A percentile compares a stretch with the other conserved stretches of the same genome.
phyloP scores from a whole-genome alignment of 2,113 vertebrate genomes.

The Stigmatopora argus region DNA sequence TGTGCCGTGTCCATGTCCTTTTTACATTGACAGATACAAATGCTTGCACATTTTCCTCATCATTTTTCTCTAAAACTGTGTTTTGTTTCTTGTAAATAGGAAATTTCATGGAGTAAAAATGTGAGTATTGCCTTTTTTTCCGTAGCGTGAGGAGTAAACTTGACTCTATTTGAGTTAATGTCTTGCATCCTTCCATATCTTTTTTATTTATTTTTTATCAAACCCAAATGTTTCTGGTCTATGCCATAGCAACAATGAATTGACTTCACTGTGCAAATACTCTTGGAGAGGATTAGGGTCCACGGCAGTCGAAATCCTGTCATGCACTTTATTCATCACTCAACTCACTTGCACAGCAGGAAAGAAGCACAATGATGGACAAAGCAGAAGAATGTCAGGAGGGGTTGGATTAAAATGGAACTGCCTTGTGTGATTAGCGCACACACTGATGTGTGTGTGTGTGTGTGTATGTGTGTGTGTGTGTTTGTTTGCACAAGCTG shows the following conservation, averaged over 20 bases:
- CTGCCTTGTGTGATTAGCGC: slow-evolving; percentile 22
- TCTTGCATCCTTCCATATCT: too few relatives aligned
- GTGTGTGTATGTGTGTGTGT: slow-evolving; percentile 12
- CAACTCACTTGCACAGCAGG: neutral
- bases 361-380: neutral
- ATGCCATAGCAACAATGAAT: neutral
- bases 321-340: neutral
- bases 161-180: too few relatives aligned
- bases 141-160: too few relatives aligned
- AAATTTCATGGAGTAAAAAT: too few relatives aligned
- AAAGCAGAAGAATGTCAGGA: slow-evolving; percentile 14
- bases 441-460: slow-evolving; percentile 20
- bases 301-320: neutral
- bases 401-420: slow-evolving; percentile 56
- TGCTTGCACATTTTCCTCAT: neutral
- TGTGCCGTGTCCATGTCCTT: neutral
- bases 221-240: neutral
- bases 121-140: too few relatives aligned
- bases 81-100: too few relatives aligned
- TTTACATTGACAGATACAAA: neutral
- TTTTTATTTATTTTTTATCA: neutral
- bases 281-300: neutral
- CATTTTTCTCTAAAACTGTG: too few relatives aligned
- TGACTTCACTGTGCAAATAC: neutral
- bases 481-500: slow-evolving; percentile 29